Conservation (phyloP, 2,888 invertebrate species). For the Phasia obesa region DNA sequence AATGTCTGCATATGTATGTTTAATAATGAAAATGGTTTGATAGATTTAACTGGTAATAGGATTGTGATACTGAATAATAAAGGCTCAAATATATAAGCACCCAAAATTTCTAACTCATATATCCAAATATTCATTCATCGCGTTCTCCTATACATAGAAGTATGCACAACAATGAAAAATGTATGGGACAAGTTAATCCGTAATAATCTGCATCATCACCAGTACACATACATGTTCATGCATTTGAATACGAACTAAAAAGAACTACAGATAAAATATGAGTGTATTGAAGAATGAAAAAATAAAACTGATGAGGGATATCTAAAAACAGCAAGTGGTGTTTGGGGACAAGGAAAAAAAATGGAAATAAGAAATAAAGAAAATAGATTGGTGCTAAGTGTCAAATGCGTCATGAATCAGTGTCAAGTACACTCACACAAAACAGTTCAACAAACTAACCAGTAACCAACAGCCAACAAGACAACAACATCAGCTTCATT, state of each 20-base stretch:
- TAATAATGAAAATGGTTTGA: conserved; percentile 56
- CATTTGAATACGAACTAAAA: background rate
- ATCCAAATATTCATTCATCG: background rate
- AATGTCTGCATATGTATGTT: conserved; percentile 25
- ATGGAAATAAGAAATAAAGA: conserved; percentile 23
- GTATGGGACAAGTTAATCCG: conserved; percentile 61
- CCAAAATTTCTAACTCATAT: conserved; percentile 18
- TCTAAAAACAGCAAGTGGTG: conserved; percentile 52
- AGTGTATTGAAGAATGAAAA: background rate
- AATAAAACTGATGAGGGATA: conserved; percentile 43
- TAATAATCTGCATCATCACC: conserved; percentile 60
- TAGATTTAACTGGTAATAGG: conserved; percentile 64
- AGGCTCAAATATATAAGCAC: conserved; percentile 25
- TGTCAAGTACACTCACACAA: conserved; percentile 67
- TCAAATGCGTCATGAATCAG: conserved; percentile 71
- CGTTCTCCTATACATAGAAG: background rate
- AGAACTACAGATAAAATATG: conserved; percentile 23
- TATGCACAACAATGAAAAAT: conserved; percentile 32
- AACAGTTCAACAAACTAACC: conserved; percentile 50
- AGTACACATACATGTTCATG: conserved; percentile 7
- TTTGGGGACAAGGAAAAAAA: conserved; percentile 25
- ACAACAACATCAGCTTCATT: conserved; percentile 19
- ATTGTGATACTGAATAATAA: conserved; percentile 61
- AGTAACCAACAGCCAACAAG: conserved; percentile 32
- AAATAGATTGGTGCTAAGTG: conserved; percentile 66